A percentile compares a stretch with the other conserved stretches of the same genome.
These are phyloP conservation scores for Apotomis betuletana DNA, from an alignment of 2,888 invertebrate species.

Conservation along the genomic window DNA sequence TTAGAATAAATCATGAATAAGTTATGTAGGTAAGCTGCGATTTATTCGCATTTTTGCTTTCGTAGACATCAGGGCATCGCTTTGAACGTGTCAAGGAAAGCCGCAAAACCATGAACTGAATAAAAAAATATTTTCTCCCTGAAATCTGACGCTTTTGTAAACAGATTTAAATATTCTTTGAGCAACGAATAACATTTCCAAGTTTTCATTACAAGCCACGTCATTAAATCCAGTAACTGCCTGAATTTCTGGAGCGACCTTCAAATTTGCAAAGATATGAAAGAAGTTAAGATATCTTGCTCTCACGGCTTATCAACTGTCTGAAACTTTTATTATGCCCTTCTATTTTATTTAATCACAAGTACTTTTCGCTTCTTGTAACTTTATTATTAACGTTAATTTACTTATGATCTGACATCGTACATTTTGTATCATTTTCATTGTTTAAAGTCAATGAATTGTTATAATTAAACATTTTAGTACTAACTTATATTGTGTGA, in stretches of 20 bases:
- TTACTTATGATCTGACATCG: too few relatives aligned
- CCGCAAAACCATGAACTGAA: constrained; percentile 2
- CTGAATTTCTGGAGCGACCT: neutral
- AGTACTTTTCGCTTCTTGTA: too few relatives aligned
- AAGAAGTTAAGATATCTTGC: neutral
- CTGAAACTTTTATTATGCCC: neutral
- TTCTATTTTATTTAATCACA: neutral
- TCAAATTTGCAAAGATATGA: neutral
- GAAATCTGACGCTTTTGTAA: neutral
- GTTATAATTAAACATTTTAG: too few relatives aligned
- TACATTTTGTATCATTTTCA: too few relatives aligned
- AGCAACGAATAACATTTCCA: neutral
- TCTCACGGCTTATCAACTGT: constrained; percentile 1
- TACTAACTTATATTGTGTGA: too few relatives aligned
- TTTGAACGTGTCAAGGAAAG: neutral
- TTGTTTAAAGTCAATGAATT: too few relatives aligned
- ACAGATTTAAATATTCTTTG: neutral
- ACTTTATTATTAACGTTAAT: too few relatives aligned
- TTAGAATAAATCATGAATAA: constrained; percentile 17
- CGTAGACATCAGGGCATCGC: constrained; percentile 9
- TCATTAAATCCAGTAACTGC: neutral
- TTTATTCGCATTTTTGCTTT: constrained; percentile 19
- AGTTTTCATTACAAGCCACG: neutral
- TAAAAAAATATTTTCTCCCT: constrained; percentile 4
- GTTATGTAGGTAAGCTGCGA: constrained; percentile 9